Evolutionary conservation across 2,113 vertebrate species (phyloP), one percentile per base, ranked within the genome.

Genomic region (Ptyas mucosa): DNA sequence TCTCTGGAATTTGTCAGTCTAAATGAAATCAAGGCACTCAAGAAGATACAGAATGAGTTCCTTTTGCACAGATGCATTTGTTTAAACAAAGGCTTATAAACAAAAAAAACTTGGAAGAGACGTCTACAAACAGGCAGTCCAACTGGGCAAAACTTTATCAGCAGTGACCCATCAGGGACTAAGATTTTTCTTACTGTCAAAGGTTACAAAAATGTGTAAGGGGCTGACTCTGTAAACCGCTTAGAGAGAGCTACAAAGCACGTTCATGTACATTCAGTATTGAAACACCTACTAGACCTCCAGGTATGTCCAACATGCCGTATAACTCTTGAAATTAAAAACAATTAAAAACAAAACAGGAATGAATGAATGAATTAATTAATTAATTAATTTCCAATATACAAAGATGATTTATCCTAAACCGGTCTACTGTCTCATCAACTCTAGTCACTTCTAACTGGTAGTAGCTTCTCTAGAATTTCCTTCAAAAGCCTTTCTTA

Each of bases 81-180:
- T 90, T 90, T 90, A 69, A 90, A 52, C 89, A 51, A 90, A 58
- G 24, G 34, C 23, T 8, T 90, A 69, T 90, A 90, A 90, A 89
- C 89, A 89, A 89, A 89, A 81, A 58, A 81, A 58, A 61, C 57
- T 89, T 89, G 89, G 89, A 89, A 89, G 34, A n/a, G 43, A 52
- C 18, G 5, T n/a, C 26, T 52, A 51, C 15, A 52, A 69, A 90
- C 15, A 51, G 15, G 46, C 26, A 8, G 64, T 51, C 29, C 61
- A 69, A 2, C 8, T 9, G n/a, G 26, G 58, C 58, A 75, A 90
- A 90, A 64, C 26, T 24, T 39, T 81, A 43, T 81, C 75, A 81
- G 34, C 34, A 43, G 18, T 43, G 39, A 81, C 55, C 34, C 34
- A 46, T 14, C 43, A 89, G 46, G 39, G 55, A 18, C 54, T 89